Evolutionary conservation across 2,888 invertebrate species (phyloP).

Genomic region (Archips crataeganus): DNA sequence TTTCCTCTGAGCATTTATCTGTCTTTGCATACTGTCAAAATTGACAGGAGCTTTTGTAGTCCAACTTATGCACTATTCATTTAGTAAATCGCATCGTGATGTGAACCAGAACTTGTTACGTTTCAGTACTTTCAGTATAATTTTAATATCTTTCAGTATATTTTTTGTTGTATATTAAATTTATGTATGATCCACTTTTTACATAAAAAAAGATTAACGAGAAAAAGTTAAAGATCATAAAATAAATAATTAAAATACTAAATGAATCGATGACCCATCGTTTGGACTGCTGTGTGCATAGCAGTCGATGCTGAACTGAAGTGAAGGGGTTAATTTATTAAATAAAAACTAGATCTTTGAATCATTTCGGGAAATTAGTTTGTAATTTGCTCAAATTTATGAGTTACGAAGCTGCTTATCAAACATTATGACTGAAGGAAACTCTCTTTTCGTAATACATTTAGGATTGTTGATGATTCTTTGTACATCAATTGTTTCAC

Average conservation of each 20-base stretch:
- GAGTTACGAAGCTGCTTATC: not conserved
- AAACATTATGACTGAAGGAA: conserved; percentile 6
- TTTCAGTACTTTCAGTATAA: no score
- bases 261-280: not conserved
- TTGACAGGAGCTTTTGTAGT: not conserved
- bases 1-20: no score
- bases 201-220: no score
- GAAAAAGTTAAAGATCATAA: no score
- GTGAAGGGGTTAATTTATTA: not conserved
- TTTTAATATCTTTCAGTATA: no score
- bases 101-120: no score
- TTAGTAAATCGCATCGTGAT: no score
- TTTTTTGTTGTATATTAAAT: no score
- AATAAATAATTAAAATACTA: no score
- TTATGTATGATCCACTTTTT: no score
- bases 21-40: no score
- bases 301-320: not conserved
- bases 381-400: not conserved
- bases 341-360: not conserved
- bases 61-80: not conserved
- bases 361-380: not conserved
- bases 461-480: conserved; percentile 29
- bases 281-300: conserved; percentile 1
- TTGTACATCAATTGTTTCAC: conserved; percentile 36
- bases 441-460: conserved; percentile 14